Evolutionary conservation across 2,797 vertebrate genomes (phyloP).

Genomic region (Anomalospiza imberbis): DNA sequence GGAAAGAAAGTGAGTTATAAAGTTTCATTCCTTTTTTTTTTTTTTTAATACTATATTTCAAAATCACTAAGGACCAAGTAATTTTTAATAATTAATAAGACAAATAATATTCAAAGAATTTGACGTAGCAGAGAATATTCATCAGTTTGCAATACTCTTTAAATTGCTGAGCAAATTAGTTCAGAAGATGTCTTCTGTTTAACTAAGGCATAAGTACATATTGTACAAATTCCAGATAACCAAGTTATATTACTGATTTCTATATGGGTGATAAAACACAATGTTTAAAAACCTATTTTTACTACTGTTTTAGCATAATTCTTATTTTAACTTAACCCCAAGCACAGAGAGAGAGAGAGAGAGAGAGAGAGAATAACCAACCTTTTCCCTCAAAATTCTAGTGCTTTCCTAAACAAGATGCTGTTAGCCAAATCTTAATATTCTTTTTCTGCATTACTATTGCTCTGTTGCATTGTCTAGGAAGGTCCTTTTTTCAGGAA

Average conservation of each 20-base stretch:
- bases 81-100: background rate
- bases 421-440: background rate
- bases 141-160: background rate
- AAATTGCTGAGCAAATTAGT: background rate
- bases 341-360: background rate
- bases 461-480: background rate
- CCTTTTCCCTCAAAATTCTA: background rate
- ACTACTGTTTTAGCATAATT: background rate
- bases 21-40: background rate
- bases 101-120: background rate
- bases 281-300: background rate
- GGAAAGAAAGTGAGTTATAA: background rate
- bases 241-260: background rate
- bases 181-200: background rate
- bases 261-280: background rate
- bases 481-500: background rate
- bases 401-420: background rate
- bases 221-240: background rate
- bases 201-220: background rate
- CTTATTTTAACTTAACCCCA: background rate
- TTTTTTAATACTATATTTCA: background rate
- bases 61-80: background rate
- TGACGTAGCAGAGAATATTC: background rate
- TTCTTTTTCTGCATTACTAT: background rate
- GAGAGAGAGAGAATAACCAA: background rate